Base-by-base conservation (phyloP, 2,113 vertebrate species). In the Strix uralensis region DNA sequence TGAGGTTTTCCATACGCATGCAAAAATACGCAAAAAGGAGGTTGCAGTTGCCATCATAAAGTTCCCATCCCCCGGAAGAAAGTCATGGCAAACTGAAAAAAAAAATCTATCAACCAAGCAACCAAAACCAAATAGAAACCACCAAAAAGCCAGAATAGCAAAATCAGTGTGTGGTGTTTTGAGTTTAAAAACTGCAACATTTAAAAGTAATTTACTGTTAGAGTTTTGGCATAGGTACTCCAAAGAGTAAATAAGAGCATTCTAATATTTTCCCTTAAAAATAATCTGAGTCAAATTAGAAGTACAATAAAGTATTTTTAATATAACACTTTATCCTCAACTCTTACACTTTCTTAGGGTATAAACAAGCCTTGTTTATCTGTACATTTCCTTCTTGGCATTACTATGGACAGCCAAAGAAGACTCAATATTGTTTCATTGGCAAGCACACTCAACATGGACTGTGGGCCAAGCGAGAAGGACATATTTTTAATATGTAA, bases 221-320 rank as follows among this genome's bases (percentile, higher is more conserved):
- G 3, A 69, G 40, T 81, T 83, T 86, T 86, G 90, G 58, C 57
- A 25, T 51, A 62, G 42, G 29, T 67, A 65, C 17, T 9, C 23
- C 49, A n/a, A 51, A 74, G 71, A 57, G 46, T 49, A 72, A 85
- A 58, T 8, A 42, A 83, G 44, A 78, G 23, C 49, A 26, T 91
- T 92, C 77, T 84, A 73, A 54, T 74, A 54, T 88, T 88, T 94
- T 82, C 49, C 63, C 25, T 71, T 90, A 85, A 78, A 86, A 93
- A 81, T 79, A 91, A 78, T 73, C 71, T 59, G 42, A 88, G 61
- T 84, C 83, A 84, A 93, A 92, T 90, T 61, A 84, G 49, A 72
- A 52, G 42, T 32, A 49, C n/a, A 47, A 42, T 52, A 74, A 81
- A 54, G 5, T 51, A 19, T 26, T 63, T 88, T 81, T 13, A 54